Conservation (phyloP, 1,140 invertebrate genomes). For the Drosophila hydei region DNA sequence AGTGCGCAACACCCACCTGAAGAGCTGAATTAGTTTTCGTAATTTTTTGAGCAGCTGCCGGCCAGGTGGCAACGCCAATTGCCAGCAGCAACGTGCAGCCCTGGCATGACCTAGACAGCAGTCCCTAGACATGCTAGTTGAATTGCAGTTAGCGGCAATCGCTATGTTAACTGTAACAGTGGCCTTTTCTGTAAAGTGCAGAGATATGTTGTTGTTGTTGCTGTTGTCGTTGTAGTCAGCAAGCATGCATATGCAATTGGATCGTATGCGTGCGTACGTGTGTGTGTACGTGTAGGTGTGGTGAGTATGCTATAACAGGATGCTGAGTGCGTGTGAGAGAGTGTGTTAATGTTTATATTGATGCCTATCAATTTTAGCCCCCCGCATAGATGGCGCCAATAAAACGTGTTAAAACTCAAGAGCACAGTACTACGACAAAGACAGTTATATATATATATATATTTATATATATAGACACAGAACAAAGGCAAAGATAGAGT, state of each 20-base stretch:
- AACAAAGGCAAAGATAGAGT: constrained; percentile 18
- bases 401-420: constrained; percentile 52
- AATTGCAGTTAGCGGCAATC: constrained; percentile 16
- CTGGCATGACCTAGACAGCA: background rate
- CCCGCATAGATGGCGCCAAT: constrained; percentile 18
- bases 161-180: constrained; percentile 45
- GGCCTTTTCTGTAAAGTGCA: constrained; percentile 46
- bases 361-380: background rate
- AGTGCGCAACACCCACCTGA: constrained; percentile 67
- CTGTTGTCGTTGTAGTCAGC: constrained; percentile 17
- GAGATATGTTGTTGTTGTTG: constrained; percentile 27
- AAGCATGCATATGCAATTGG: constrained; percentile 29
- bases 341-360: constrained; percentile 23
- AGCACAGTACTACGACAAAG: constrained; percentile 46
- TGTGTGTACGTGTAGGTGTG: constrained; percentile 7
- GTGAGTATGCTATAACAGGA: constrained; percentile 9
- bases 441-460: constrained; percentile 20
- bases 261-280: background rate
- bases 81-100: constrained; percentile 39
- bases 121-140: constrained; percentile 11
- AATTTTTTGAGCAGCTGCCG: constrained; percentile 34
- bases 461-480: constrained; percentile 38
- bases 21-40: constrained; percentile 65
- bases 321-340: constrained; percentile 13
- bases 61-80: constrained; percentile 37